Conservation (phyloP, 2,888 invertebrate genomes). For the Stenurella melanura region DNA sequence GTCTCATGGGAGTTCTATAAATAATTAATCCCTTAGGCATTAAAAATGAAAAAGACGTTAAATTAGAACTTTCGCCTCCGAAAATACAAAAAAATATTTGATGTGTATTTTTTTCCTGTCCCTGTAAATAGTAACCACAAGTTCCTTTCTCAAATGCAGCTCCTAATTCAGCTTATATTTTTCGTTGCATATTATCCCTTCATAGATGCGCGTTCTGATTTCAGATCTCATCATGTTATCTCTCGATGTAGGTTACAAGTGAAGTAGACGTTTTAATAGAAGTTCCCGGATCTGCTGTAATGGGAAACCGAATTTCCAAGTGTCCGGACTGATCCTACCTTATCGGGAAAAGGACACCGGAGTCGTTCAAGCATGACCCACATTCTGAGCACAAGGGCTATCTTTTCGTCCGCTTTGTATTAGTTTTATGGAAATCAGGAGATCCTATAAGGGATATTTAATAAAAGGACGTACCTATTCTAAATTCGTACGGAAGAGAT, state of each 20-base stretch:
- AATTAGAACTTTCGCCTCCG: no score
- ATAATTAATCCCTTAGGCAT: no score
- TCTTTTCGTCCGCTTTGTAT: conserved; percentile 3
- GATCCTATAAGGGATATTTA: conserved; percentile 6
- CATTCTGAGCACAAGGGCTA: not conserved
- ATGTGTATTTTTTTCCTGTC: no score
- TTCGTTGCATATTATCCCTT: not conserved
- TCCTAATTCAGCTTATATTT: no score
- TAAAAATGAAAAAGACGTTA: no score
- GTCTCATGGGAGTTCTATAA: no score
- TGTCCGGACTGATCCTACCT: not conserved
- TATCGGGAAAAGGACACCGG: not conserved
- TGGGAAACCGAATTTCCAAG: not conserved
- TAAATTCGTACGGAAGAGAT: not conserved
- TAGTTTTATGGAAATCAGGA: conserved; percentile 27
- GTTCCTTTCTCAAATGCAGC: no score
- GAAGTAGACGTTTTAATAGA: conserved; percentile 17
- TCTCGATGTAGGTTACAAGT: not conserved
- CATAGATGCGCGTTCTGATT: not conserved
- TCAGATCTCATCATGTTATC: conserved; percentile 7
- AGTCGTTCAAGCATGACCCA: conserved; percentile 7
- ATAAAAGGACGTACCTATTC: not conserved
- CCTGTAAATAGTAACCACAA: no score
- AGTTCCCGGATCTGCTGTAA: not conserved
- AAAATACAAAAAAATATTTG: no score